Evolutionary conservation across 1,140 invertebrate species (phyloP).

Genomic region (Drosophila tani): DNA sequence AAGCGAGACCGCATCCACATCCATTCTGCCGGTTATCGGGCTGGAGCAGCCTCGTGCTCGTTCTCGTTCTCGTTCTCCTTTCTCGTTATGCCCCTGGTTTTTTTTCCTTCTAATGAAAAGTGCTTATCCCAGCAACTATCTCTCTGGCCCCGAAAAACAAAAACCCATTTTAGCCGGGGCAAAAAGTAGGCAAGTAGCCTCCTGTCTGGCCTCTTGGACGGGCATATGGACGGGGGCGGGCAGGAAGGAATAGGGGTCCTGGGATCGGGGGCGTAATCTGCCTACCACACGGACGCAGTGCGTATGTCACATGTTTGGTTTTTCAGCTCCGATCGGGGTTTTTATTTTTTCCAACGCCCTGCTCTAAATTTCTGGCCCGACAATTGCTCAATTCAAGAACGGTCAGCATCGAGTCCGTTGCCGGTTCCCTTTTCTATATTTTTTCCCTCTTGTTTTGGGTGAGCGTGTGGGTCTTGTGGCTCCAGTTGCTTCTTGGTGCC

Average conservation of each 20-base stretch:
- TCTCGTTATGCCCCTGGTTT: conserved; percentile 17
- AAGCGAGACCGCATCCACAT: conserved; percentile 38
- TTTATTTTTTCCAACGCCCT: conserved; percentile 23
- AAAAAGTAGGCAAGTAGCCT: conserved; percentile 38
- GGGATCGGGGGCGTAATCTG: conserved; percentile 57
- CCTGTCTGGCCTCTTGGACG: conserved; percentile 16
- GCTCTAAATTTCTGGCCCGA: conserved; percentile 69
- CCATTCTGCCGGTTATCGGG: conserved; percentile 24
- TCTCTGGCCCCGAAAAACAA: conserved; percentile 63
- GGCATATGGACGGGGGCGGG: not conserved
- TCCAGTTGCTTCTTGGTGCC: conserved; percentile 30
- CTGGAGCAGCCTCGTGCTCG: not conserved
- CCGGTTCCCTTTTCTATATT: conserved; percentile 18
- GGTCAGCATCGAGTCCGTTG: conserved; percentile 34
- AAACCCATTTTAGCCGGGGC: conserved; percentile 53
- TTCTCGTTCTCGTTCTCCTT: not conserved
- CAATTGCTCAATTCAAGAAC: conserved; percentile 80
- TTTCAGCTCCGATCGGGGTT: conserved; percentile 33
- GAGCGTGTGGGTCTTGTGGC: conserved; percentile 14
- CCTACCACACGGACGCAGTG: conserved; percentile 59
- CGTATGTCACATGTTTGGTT: conserved; percentile 75
- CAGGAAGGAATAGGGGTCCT: conserved; percentile 21
- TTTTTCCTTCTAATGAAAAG: conserved; percentile 68
- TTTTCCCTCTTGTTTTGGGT: conserved; percentile 17
- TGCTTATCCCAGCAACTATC: conserved; percentile 81